Evolutionary conservation across 1,140 invertebrate species (phyloP).

Genomic region (Telenomus remus): DNA sequence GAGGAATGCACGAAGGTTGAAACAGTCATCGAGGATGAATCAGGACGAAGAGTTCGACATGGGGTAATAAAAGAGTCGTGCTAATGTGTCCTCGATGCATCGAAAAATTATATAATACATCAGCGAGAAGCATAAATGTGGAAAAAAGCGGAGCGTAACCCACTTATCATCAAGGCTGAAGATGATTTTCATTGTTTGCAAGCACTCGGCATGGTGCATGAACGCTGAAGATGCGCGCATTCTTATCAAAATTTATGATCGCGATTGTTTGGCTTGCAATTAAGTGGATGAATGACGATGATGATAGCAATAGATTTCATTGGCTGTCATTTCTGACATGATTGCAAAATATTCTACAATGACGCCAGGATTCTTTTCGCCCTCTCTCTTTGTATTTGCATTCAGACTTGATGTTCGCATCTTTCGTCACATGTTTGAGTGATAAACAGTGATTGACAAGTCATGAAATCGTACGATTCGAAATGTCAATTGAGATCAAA

Average conservation of each 20-base stretch:
- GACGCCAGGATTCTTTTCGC: background rate
- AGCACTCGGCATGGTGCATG: slow-evolving; percentile 1
- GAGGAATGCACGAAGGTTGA: too few species aligned
- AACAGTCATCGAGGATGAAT: background rate
- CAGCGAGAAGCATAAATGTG: slow-evolving; percentile 24
- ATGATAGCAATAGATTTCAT: slow-evolving; percentile 3
- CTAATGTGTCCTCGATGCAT: slow-evolving; percentile 37
- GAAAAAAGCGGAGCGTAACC: slow-evolving; percentile 18
- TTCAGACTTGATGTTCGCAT: too few species aligned
- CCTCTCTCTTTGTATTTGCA: too few species aligned
- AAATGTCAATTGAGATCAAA: too few species aligned
- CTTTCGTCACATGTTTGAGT: too few species aligned
- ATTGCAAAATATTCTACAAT: background rate
- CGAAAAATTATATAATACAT: slow-evolving; percentile 28
- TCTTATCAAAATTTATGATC: slow-evolving; percentile 30
- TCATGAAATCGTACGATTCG: too few species aligned
- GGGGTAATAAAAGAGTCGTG: slow-evolving; percentile 1
- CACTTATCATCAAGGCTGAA: slow-evolving; percentile 35
- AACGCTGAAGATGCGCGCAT: slow-evolving; percentile 20
- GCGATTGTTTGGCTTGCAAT: slow-evolving; percentile 23
- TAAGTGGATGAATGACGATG: slow-evolving; percentile 2
- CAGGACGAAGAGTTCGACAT: slow-evolving; percentile 5
- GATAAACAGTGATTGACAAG: too few species aligned
- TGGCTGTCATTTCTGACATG: background rate
- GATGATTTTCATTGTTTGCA: slow-evolving; percentile 20